Evolutionary conservation across 1,140 invertebrate genomes (phyloP), one percentile per base, ranked within the genome.

Genomic region (Drosophila takahashii): DNA sequence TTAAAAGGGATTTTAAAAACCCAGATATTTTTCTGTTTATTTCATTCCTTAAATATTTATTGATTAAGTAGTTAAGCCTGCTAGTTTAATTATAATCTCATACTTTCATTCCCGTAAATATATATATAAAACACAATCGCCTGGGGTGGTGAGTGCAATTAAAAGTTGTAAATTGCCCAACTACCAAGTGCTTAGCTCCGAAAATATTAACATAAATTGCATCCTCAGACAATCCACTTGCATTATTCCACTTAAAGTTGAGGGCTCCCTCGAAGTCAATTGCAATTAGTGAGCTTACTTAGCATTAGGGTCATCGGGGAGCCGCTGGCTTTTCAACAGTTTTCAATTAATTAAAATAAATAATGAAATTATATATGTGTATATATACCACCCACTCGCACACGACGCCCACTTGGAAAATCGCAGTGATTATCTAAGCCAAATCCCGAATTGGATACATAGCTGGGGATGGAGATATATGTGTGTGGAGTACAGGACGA

Each of bases 281-380:
- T 65, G 79, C 64, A 79, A 83, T 84, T 84, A 85, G 66, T 18
- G 41, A 78, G 29, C 57, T 57, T 16, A 27, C 37, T 39, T 48
- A 26, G 57, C 59, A 76, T 79, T 79, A 54, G 60, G 80, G 70
- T 84, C 80, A 83, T 48, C 48, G 34, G 39, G 27, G 37, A 44
- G 61, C 42, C 54, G 44, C 53, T 41, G n/a, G 51, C 39, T 64
- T 71, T 85, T 81, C 39, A 85, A 56, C 66, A 86, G 22, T 67
- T 86, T 87, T 85, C 69, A 86, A 86, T 86, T 87, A 86, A 86
- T 87, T 81, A 72, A 86, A 87, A 86, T 87, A 76, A 76, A 76
- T 87, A 86, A 81, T 81, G 74, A 50, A 72, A 86, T 87, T 75
- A 78, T 86, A 22, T 22, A 22, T 22, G 50, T 60, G 59, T 48